Conservation (phyloP, 2,797 vertebrate genomes). For the Sebastes vulpes region DNA sequence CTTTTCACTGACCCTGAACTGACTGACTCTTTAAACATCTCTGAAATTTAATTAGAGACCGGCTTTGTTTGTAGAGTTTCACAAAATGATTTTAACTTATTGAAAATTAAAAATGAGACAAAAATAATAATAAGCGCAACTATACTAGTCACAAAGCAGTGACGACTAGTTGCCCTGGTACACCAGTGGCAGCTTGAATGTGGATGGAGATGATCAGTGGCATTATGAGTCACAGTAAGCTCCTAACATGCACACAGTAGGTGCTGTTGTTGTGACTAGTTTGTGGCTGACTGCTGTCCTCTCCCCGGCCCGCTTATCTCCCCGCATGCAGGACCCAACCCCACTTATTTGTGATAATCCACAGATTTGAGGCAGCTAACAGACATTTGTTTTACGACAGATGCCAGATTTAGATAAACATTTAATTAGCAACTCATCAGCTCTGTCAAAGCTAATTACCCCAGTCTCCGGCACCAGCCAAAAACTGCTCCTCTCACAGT, state of each 20-base stretch:
- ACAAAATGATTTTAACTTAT: not conserved
- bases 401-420: conserved; percentile 83
- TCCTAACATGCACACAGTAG: conserved; percentile 29
- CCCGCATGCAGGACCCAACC: conserved; percentile 51
- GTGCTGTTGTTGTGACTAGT: conserved; percentile 37
- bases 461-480: conserved; percentile 57
- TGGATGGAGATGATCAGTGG: conserved; percentile 43
- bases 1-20: not conserved
- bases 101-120: not conserved
- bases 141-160: not conserved
- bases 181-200: conserved; percentile 21
- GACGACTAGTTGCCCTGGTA: not conserved
- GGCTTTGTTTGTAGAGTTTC: not conserved
- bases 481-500: conserved; percentile 52
- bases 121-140: not conserved
- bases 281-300: conserved; percentile 42
- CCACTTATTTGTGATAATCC: conserved; percentile 75
- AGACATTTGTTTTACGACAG: conserved; percentile 80
- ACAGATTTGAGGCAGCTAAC: conserved; percentile 74
- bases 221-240: conserved; percentile 47
- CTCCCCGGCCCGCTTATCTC: conserved; percentile 54
- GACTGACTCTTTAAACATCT: not conserved
- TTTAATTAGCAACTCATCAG: conserved; percentile 83
- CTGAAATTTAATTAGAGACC: not conserved
- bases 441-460: conserved; percentile 81